These are phyloP conservation scores for Drosophila testacea DNA, from an alignment of 2,888 invertebrate species.

Conservation along the genomic window DNA sequence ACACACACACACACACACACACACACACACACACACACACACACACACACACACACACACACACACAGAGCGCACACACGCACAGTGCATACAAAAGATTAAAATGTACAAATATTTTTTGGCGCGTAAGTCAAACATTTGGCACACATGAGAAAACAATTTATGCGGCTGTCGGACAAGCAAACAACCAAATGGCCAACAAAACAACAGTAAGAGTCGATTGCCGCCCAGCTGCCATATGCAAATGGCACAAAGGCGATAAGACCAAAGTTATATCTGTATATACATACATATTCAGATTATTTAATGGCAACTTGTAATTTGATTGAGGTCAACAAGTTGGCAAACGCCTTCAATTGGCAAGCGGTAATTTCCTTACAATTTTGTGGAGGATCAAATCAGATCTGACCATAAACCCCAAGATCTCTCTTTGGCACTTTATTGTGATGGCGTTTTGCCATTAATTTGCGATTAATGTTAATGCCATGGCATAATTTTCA, in stretches of 20 bases:
- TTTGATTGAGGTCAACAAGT: slow-evolving; percentile 54
- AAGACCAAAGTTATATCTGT: slow-evolving; percentile 28
- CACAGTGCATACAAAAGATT: slow-evolving; percentile 50
- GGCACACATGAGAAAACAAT: slow-evolving; percentile 76
- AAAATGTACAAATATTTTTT: slow-evolving; percentile 59
- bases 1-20: slow-evolving; percentile 38
- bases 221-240: slow-evolving; percentile 72
- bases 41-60: slow-evolving; percentile 40
- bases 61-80: slow-evolving; percentile 30
- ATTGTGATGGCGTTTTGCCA: slow-evolving; percentile 38
- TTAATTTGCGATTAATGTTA: slow-evolving; percentile 71
- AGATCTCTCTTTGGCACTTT: slow-evolving; percentile 13
- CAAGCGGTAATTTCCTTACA: slow-evolving; percentile 44
- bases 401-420: background rate
- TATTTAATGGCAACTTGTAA: slow-evolving; percentile 42
- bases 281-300: slow-evolving; percentile 7
- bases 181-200: slow-evolving; percentile 17
- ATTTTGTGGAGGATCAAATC: slow-evolving; percentile 19
- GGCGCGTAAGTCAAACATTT: slow-evolving; percentile 76
- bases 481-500: slow-evolving; percentile 76
- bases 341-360: slow-evolving; percentile 39
- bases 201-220: slow-evolving; percentile 16
- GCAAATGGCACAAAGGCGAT: slow-evolving; percentile 64
- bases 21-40: slow-evolving; percentile 32
- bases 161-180: slow-evolving; percentile 65